Evolutionary conservation across 1,140 invertebrate species (phyloP), one percentile per base, ranked within the genome.

Genomic region (Aphelinus atriplicis): DNA sequence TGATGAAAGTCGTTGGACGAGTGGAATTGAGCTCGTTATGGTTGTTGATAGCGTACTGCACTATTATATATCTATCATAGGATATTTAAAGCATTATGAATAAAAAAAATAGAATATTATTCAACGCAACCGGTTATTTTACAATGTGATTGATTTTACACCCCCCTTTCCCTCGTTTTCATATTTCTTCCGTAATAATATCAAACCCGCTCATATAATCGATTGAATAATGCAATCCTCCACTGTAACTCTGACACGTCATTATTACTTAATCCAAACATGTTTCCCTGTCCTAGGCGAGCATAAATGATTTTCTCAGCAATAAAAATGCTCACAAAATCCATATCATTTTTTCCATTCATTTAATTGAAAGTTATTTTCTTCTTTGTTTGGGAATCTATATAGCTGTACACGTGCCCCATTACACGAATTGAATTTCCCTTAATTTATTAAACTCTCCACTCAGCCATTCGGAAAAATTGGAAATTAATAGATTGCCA

Each of bases 341-440:
- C 26, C 26, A 26, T 26, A 26, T 26, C 26, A 51, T 53, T 53
- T 50, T 3, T 60, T 69, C 7, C 2, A 58, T 60, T 69, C 1
- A n/a, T 48, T 46, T 55, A 58, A 55, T 43, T 42, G 43, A 73
- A 46, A 71, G 45, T 9, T 42, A 57, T 64, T 64, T 56, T 6
- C 51, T 56, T 71, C 61, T 53, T 57, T 51, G 4, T 45, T 42
- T 43, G 58, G 26, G 26, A 43, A 60, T 60, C 45, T 7, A 60
- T 48, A 56, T 56, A 67, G 43, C 51, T 65, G 42, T 26, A n/a
- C 46, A 50, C 50, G 26, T 50, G 26, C 46, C 50, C 6, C 56
- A 6, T 62, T 6, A 42, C 61, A 42, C 42, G 10, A 64, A 64
- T 71, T 46, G 51, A 56, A 64, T 64, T 64, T 42, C 42, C 26